Evolutionary conservation across 2,797 vertebrate genomes (phyloP).

Genomic region (Emys orbicularis): DNA sequence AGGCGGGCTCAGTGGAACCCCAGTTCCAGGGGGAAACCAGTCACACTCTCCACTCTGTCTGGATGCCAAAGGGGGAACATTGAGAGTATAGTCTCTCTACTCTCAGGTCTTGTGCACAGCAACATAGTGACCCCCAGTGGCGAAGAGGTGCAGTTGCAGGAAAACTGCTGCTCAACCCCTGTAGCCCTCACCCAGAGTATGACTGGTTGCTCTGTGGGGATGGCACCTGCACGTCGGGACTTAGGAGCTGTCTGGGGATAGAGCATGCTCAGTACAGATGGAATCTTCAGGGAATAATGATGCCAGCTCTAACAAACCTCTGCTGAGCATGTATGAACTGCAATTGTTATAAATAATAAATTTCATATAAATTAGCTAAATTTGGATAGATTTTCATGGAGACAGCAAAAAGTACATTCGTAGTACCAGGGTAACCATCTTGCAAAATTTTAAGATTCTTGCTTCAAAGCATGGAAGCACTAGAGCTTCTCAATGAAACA

Average conservation of each 20-base stretch:
- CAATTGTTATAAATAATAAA: neutral
- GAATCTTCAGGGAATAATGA: neutral
- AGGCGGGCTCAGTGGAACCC: no score
- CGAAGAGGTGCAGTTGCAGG: neutral
- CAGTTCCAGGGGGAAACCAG: no score
- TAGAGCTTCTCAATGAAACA: neutral
- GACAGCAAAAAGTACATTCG: neutral
- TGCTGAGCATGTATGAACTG: neutral
- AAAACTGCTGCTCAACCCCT: neutral
- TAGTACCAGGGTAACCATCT: neutral
- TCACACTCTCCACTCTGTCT: neutral
- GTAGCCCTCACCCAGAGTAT: fast-evolving
- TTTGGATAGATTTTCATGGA: neutral
- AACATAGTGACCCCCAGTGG: neutral
- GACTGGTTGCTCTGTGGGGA: fast-evolving
- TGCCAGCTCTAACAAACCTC: neutral
- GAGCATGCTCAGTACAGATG: neutral
- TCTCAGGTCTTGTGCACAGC: neutral
- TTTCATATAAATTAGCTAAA: fast-evolving
- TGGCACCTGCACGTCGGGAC: fast-evolving
- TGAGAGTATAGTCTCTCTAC: neutral
- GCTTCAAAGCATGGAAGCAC: neutral
- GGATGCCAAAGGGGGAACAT: no score
- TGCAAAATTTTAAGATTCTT: neutral
- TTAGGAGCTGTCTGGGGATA: neutral